phyloP scores from a whole-genome alignment of 2,888 invertebrate species.

The Ichneumoninae sp. region DNA sequence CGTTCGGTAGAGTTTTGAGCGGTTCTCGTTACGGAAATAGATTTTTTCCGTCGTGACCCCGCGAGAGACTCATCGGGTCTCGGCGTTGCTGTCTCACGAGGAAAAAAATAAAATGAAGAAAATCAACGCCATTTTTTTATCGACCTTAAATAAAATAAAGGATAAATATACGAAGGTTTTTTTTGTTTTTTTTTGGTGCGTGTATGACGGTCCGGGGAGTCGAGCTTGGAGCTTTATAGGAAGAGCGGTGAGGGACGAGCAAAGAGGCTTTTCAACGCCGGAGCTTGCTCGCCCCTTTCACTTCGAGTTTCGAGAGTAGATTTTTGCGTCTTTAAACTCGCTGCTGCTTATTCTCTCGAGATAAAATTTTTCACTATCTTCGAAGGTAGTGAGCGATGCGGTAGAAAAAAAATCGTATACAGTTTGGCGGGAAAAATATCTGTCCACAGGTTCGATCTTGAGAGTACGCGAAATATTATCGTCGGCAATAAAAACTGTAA shows the following conservation, averaged over 20 bases:
- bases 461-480: too few species aligned
- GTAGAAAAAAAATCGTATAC: too few species aligned
- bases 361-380: background rate
- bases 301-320: background rate
- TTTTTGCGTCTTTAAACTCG: background rate
- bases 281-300: slow-evolving; percentile 45
- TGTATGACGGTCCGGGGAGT: slow-evolving; percentile 25
- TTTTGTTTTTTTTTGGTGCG: slow-evolving; percentile 19
- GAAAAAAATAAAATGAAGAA: slow-evolving; percentile 20
- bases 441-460: too few species aligned
- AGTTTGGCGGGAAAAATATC: too few species aligned
- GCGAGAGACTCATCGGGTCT: slow-evolving; percentile 54
- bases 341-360: background rate
- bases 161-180: slow-evolving; percentile 51
- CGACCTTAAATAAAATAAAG: slow-evolving; percentile 66
- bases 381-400: background rate
- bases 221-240: slow-evolving; percentile 49
- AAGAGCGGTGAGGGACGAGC: slow-evolving; percentile 59
- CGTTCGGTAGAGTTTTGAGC: slow-evolving; percentile 58
- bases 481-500: too few species aligned
- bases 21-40: slow-evolving; percentile 68
- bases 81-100: background rate
- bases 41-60: slow-evolving; percentile 60
- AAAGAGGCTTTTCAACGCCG: slow-evolving; percentile 63
- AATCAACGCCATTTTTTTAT: slow-evolving; percentile 67